phyloP scores from a whole-genome alignment of 2,113 vertebrate species.

The Tragelaphus scriptus region DNA sequence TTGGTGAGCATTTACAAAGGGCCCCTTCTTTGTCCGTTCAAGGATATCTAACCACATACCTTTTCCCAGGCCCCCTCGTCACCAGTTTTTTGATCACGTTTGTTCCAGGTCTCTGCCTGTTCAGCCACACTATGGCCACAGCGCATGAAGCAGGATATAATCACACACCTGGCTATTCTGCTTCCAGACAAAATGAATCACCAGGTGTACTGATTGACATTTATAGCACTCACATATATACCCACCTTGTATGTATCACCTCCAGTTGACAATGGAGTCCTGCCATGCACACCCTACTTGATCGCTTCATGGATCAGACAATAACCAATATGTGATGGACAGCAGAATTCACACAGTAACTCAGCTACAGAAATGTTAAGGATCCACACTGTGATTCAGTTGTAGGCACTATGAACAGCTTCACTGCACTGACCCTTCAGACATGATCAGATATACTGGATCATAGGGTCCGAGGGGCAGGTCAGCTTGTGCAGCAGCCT shows the following conservation, averaged over 20 bases:
- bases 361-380: neutral
- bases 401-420: neutral
- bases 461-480: neutral
- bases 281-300: neutral
- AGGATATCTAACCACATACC: neutral
- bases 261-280: neutral
- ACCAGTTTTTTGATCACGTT: neutral
- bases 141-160: neutral
- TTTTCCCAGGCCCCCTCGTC: neutral
- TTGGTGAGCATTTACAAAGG: neutral
- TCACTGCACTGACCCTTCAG: neutral
- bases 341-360: neutral
- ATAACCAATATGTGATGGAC: too few relatives aligned
- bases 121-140: neutral
- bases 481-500: neutral
- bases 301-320: neutral
- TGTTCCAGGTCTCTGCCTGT: neutral
- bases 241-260: neutral
- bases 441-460: neutral
- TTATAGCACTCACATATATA: fast-evolving
- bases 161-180: neutral
- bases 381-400: neutral
- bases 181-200: neutral
- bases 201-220: fast-evolving
- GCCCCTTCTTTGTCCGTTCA: neutral